These are phyloP conservation scores for Pongo abelii DNA, from an alignment of 2,113 vertebrate species.

Conservation along the genomic window DNA sequence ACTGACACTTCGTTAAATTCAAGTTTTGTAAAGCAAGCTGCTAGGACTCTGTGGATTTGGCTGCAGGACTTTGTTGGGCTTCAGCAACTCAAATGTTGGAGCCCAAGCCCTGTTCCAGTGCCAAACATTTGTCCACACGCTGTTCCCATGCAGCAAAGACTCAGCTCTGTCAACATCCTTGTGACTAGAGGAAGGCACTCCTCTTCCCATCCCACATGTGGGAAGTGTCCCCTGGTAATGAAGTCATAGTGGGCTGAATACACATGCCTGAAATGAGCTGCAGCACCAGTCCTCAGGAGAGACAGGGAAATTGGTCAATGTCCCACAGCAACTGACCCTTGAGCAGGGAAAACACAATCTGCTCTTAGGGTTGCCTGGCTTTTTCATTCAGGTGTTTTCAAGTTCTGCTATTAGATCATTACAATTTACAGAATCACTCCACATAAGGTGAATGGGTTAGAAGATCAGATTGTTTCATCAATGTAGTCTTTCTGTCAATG, in stretches of 20 bases:
- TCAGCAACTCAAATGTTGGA: slow-evolving; percentile 79
- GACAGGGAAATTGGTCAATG: background rate
- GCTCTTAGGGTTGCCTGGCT: slow-evolving; percentile 1
- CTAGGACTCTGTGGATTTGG: slow-evolving; percentile 76
- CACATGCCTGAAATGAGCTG: slow-evolving; percentile 42
- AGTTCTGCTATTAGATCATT: slow-evolving; percentile 58
- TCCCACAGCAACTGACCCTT: slow-evolving; percentile 38
- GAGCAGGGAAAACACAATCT: background rate
- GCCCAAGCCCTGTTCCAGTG: slow-evolving; percentile 59
- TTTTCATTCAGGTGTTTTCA: slow-evolving; percentile 66
- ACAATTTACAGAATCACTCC: slow-evolving; percentile 55
- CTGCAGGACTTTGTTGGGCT: slow-evolving; percentile 58
- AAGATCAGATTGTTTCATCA: slow-evolving; percentile 72
- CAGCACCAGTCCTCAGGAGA: background rate
- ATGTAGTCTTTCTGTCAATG: slow-evolving; percentile 58
- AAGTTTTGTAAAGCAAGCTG: slow-evolving; percentile 67
- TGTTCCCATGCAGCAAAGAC: slow-evolving; percentile 73
- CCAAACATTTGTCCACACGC: slow-evolving; percentile 83
- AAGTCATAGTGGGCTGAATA: slow-evolving; percentile 75
- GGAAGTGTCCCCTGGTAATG: slow-evolving; percentile 78
- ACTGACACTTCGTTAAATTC: slow-evolving; percentile 58
- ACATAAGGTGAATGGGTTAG: slow-evolving; percentile 55
- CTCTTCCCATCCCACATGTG: slow-evolving; percentile 72
- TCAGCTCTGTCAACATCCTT: slow-evolving; percentile 77
- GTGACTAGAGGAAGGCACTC: slow-evolving; percentile 68